Conservation (phyloP, 2,113 vertebrate species). For the Ardeotis arabs region DNA sequence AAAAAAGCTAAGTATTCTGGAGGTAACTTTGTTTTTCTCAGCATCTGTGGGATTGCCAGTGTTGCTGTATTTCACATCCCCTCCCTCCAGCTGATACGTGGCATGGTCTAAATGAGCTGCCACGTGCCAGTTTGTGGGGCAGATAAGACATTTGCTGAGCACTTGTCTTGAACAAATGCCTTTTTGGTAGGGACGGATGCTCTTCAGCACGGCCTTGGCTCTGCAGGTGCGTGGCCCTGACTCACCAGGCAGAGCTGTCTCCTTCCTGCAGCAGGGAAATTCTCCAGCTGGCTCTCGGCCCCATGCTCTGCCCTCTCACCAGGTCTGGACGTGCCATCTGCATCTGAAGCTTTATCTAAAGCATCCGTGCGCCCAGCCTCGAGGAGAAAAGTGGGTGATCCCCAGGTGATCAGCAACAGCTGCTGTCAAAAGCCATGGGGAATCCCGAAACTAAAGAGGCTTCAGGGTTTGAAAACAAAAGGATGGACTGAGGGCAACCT, state of each 20-base stretch:
- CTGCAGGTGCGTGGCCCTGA: not conserved
- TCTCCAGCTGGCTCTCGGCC: not conserved
- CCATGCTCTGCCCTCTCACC: not conserved
- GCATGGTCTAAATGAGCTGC: not conserved
- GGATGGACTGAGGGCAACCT: conserved; percentile 6
- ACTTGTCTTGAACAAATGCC: not conserved
- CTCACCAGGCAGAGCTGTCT: not conserved
- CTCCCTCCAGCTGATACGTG: not conserved
- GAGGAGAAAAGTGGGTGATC: not conserved
- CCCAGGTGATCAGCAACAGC: not conserved
- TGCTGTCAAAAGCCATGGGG: not conserved
- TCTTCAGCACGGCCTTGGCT: not conserved
- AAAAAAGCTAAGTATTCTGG: not conserved
- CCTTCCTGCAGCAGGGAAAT: not conserved
- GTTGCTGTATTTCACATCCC: not conserved
- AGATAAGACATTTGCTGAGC: not conserved
- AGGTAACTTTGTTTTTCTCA: not conserved
- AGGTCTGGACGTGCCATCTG: accelerated
- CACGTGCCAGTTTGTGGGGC: not conserved
- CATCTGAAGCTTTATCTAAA: not conserved
- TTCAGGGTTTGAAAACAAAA: conserved; percentile 7
- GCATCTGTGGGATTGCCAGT: conserved; percentile 3
- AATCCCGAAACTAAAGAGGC: not conserved
- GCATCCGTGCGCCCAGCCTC: not conserved
- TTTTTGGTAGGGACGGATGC: not conserved